These are phyloP conservation scores for Hylia prasina DNA, from an alignment of 2,113 vertebrate genomes.

Conservation along the genomic window DNA sequence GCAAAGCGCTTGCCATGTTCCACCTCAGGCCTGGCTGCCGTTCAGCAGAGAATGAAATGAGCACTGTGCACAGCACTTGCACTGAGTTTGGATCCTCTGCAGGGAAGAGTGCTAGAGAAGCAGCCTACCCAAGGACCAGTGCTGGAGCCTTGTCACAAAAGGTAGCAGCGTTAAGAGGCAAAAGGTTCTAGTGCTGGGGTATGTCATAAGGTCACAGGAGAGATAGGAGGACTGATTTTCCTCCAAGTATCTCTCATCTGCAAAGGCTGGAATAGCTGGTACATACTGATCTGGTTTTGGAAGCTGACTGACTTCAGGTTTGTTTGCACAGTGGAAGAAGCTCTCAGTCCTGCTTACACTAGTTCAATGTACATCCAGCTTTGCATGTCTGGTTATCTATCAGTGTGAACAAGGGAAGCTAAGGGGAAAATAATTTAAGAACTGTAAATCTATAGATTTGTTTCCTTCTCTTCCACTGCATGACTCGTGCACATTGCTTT, in stretches of 20 bases:
- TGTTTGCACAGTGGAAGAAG: neutral
- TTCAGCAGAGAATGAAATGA: slow-evolving; percentile 31
- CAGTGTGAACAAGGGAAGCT: neutral
- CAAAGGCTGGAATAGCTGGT: neutral
- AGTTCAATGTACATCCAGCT: neutral
- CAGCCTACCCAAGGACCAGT: neutral
- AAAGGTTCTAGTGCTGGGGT: neutral
- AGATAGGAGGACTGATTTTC: neutral
- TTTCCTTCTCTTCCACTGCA: neutral
- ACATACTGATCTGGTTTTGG: neutral
- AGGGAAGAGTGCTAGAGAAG: neutral
- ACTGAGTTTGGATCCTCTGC: neutral
- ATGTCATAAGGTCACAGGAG: rapidly evolving
- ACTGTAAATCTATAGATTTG: neutral
- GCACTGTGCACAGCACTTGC: slow-evolving; percentile 4
- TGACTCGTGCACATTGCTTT: neutral
- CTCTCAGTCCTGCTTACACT: neutral
- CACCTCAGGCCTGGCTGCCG: slow-evolving; percentile 37
- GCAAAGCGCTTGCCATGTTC: neutral
- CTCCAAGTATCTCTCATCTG: neutral
- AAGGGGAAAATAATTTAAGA: neutral
- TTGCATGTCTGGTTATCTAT: neutral
- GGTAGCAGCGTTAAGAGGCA: neutral
- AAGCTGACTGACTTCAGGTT: neutral
- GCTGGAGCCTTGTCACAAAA: neutral